phyloP scores from a whole-genome alignment of 2,797 vertebrate species.

The Peromyscus attwateri region DNA sequence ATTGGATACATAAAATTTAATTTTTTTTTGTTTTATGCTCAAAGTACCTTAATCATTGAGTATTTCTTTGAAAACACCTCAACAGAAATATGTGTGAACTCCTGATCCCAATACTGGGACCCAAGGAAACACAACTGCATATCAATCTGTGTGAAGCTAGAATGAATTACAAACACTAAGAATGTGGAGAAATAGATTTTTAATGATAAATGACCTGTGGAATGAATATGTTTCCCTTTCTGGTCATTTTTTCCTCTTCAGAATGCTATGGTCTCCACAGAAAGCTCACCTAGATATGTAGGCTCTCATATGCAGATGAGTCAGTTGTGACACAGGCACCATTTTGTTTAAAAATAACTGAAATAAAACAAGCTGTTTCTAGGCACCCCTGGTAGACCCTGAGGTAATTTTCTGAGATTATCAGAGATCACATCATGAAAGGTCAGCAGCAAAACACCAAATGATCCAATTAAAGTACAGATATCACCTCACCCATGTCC shows the following conservation, averaged over 20 bases:
- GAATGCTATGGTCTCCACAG: background rate
- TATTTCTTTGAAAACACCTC: constrained; percentile 52
- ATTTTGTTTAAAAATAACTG: constrained; percentile 31
- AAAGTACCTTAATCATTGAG: constrained; percentile 35
- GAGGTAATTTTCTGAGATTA: background rate
- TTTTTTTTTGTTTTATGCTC: constrained; percentile 41
- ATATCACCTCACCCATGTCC: background rate
- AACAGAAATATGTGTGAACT: constrained; percentile 58
- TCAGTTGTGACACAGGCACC: background rate
- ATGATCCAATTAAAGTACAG: background rate
- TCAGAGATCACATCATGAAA: background rate
- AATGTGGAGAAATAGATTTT: background rate
- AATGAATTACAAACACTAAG: background rate
- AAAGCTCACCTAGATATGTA: background rate
- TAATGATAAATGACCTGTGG: background rate
- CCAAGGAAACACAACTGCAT: background rate
- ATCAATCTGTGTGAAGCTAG: background rate
- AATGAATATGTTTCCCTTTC: background rate
- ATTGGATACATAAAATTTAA: constrained; percentile 44
- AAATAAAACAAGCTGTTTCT: constrained; percentile 16
- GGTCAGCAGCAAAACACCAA: background rate
- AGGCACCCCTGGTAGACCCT: background rate
- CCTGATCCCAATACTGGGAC: background rate
- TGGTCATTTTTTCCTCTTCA: background rate
- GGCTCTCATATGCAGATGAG: background rate